Percentiles rank a stretch among this genome's conserved stretches.
Conservation (phyloP, 2,888 invertebrate genomes). For the Leptinotarsa juncta region DNA sequence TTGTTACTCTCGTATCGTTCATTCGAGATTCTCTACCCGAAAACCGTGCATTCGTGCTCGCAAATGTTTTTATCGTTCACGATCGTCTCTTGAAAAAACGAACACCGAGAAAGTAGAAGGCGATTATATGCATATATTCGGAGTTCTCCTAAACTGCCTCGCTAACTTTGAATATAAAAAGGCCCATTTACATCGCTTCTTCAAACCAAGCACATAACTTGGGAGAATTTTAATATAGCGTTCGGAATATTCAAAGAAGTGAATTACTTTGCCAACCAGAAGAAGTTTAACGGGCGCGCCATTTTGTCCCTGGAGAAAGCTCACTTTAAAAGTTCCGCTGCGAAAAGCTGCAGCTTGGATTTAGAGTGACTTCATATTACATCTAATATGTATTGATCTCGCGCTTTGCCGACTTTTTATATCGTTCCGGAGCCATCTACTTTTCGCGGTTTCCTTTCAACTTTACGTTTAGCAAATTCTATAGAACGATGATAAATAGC, state of each 20-base stretch:
- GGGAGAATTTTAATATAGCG: constrained; percentile 57
- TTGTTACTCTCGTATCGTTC: constrained; percentile 3
- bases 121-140: constrained; percentile 31
- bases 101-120: constrained; percentile 19
- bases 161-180: constrained; percentile 56
- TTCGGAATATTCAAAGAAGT: constrained; percentile 59
- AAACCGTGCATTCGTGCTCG: constrained; percentile 19
- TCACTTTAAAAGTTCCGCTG: constrained; percentile 60
- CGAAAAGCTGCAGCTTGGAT: constrained; percentile 51
- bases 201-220: constrained; percentile 51
- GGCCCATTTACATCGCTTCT: constrained; percentile 61
- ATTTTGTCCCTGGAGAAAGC: constrained; percentile 63
- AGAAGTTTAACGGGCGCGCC: constrained; percentile 54
- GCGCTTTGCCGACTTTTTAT: constrained; percentile 51
- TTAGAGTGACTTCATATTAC: constrained; percentile 60
- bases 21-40: constrained; percentile 27
- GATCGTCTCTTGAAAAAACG: constrained; percentile 29
- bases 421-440: constrained; percentile 56
- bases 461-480: constrained; percentile 43
- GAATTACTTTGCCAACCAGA: constrained; percentile 56
- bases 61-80: constrained; percentile 15
- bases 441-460: constrained; percentile 41
- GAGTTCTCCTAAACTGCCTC: constrained; percentile 36
- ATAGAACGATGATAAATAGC: constrained; percentile 37
- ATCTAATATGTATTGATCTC: constrained; percentile 55